Evolutionary conservation across 2,113 vertebrate species (phyloP).

Genomic region (Nyctibius bracteatus): DNA sequence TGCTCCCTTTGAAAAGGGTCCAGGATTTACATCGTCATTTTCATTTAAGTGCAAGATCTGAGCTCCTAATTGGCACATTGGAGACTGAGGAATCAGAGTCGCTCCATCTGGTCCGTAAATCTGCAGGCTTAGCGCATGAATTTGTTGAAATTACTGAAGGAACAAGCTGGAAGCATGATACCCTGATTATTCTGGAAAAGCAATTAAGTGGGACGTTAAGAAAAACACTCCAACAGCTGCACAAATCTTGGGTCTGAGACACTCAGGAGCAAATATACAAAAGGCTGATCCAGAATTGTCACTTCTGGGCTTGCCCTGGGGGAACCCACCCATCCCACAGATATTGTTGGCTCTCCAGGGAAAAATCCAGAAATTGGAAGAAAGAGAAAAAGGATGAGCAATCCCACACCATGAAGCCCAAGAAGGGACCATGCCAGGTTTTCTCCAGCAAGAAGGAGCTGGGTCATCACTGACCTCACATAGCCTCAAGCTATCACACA

Average conservation of each 20-base stretch:
- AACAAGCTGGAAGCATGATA: background rate
- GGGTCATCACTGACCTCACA: accelerated
- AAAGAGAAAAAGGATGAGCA: background rate
- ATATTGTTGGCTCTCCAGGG: background rate
- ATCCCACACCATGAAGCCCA: background rate
- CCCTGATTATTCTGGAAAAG: background rate
- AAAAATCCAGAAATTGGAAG: background rate
- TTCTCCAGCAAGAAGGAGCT: background rate
- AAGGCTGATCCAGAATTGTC: background rate
- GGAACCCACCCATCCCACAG: background rate
- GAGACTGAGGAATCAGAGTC: background rate
- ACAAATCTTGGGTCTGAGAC: background rate
- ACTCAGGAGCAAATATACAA: background rate
- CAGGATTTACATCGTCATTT: background rate
- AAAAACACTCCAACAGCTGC: background rate
- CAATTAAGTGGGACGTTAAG: background rate
- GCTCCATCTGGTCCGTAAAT: background rate
- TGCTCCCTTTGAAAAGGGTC: background rate
- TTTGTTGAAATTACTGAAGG: background rate
- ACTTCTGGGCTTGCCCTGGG: background rate
- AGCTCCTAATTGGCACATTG: background rate
- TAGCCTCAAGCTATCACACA: too few relatives aligned
- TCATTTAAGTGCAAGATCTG: background rate
- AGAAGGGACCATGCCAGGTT: background rate
- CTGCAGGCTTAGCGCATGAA: background rate